phyloP scores from a whole-genome alignment of 2,113 vertebrate genomes.

The Ammodytes marinus region DNA sequence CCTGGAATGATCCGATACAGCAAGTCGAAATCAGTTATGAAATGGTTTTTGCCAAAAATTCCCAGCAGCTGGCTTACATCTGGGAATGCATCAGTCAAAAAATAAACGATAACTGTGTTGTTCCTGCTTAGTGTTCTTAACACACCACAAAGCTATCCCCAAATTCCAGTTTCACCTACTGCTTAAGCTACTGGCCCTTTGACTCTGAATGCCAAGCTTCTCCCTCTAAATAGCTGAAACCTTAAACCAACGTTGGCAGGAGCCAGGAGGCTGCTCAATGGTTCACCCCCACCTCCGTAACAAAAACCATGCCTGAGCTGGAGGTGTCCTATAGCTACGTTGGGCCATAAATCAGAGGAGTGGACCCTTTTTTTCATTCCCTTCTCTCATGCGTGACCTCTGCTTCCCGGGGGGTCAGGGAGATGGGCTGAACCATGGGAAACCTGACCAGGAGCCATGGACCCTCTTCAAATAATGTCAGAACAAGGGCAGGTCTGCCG shows the following conservation, averaged over 20 bases:
- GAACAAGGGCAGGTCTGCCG: slow-evolving; percentile 49
- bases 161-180: slow-evolving; percentile 15
- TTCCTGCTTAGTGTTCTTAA: slow-evolving; percentile 24
- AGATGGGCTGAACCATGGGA: slow-evolving; percentile 68
- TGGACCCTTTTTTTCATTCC: slow-evolving; percentile 73
- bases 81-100: slow-evolving; percentile 35
- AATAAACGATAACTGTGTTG: not conserved
- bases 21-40: slow-evolving; percentile 26
- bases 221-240: slow-evolving; percentile 39
- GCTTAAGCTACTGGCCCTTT: slow-evolving; percentile 5
- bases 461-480: slow-evolving; percentile 69
- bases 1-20: slow-evolving; percentile 43
- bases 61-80: slow-evolving; percentile 58
- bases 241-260: slow-evolving; percentile 49
- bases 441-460: slow-evolving; percentile 67
- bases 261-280: slow-evolving; percentile 30
- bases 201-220: slow-evolving; percentile 21
- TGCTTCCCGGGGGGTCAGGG: slow-evolving; percentile 59
- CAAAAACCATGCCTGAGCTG: slow-evolving; percentile 70
- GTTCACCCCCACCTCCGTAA: slow-evolving; percentile 54
- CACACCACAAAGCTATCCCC: not conserved
- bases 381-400: slow-evolving; percentile 81
- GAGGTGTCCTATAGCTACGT: slow-evolving; percentile 75
- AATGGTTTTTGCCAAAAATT: slow-evolving; percentile 35
- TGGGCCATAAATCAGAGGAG: slow-evolving; percentile 84